These are phyloP conservation scores for Syngnathus rostellatus DNA, from an alignment of 2,797 vertebrate species.

Conservation along the genomic window DNA sequence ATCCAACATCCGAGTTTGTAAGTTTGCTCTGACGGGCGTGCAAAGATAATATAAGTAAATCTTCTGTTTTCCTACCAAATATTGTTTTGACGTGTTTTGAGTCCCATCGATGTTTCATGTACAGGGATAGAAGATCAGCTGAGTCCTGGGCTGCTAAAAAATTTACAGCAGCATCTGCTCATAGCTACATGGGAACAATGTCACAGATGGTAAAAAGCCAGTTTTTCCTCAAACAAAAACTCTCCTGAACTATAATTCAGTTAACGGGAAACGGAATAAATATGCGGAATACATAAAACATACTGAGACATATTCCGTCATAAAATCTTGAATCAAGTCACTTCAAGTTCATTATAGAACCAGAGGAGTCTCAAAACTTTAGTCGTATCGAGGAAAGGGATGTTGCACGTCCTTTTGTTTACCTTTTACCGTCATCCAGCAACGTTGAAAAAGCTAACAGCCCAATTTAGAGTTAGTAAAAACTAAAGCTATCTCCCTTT, in stretches of 20 bases:
- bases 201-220: constrained; percentile 14
- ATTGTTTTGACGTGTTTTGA: neutral
- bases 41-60: neutral
- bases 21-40: neutral
- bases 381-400: too few species aligned
- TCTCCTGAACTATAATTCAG: neutral
- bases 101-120: neutral
- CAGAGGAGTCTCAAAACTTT: too few species aligned
- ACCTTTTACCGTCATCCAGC: too few species aligned
- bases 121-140: constrained; percentile 10
- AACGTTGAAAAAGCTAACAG: too few species aligned
- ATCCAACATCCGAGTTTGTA: neutral
- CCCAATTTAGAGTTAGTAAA: too few species aligned
- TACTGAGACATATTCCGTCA: neutral
- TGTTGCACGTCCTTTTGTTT: too few species aligned
- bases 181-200: constrained; percentile 20
- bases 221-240: neutral
- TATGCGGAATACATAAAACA: neutral
- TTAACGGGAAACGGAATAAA: neutral
- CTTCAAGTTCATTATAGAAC: too few species aligned
- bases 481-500: too few species aligned
- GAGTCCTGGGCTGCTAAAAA: constrained; percentile 24
- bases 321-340: too few species aligned
- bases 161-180: constrained; percentile 28
- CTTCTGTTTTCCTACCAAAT: neutral